Evolutionary conservation across 2,113 vertebrate genomes (phyloP), one percentile per base, ranked within the genome.

Genomic region (Bufo gargarizans): DNA sequence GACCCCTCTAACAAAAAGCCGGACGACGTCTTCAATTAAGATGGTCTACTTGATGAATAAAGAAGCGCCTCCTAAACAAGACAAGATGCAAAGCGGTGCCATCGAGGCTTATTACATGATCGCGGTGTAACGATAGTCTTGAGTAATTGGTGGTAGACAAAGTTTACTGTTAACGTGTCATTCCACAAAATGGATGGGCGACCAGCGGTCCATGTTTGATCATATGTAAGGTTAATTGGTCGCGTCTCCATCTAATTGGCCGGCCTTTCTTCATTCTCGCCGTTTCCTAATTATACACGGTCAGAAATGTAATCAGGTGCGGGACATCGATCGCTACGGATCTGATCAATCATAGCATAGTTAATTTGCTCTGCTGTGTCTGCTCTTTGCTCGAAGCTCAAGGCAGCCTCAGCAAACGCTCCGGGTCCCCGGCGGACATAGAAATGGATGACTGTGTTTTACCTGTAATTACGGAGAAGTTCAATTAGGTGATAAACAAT

Each of bases 201-300:
- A 65, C 2, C 45, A n/a, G 43, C 33, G 61, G 76, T 56, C 49
- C 17, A 22, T 58, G 17, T 59, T 86, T 55, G 3, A 82, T 80
- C 50, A 56, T 56, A 0, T 11, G 55, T 58, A 82, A 89, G 33
- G 8, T 89, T 89, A 91, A 86, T 49, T 86, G 67, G 9, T 67
- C 82, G 8, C 0, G 83, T 91, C 90, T 82, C 78, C n/a, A n/a
- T 78, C 20, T 78, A 86, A 86, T 86, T 86, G 84, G 84, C 56
- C 33, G 20, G 53, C 59, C 72, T 77, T 77, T 76, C 14, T 89
- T 90, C 76, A 88, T 22, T 82, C 82, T 88, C 50, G 53, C 65
- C 86, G 82, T 58, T 85, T 90, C 88, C 80, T 90, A 77, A 90
- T 91, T 88, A 84, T 45, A 87, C 90, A 88, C 33, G 77, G 22